Base-by-base conservation (phyloP, 37 sponge, comb jelly and placozoan genomes). In the Cladorhizidae sp. region DNA sequence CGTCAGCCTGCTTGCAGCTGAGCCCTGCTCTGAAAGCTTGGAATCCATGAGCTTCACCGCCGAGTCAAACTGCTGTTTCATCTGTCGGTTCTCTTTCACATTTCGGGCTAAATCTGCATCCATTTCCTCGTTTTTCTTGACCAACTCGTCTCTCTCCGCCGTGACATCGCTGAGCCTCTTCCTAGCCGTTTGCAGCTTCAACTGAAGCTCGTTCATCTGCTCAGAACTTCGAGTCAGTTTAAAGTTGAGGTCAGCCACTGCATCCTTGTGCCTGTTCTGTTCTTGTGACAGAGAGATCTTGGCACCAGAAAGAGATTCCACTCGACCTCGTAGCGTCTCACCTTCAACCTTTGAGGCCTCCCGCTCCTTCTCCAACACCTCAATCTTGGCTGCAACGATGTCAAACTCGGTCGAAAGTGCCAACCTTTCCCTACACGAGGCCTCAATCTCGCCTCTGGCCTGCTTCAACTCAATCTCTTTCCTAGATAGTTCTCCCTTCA, bases 1-100 rank as follows among this genome's bases (percentile, higher is more conserved):
- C 18, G 64, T 0, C 21, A 59, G 26, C 36, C 41, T 49, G 21
- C 22, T 51, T 22, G 74, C 18, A 21, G 71, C 45, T n/a, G 38
- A 17, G 12, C 58, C 59, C 39, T 75, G 88, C 32, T 87, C 69
- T 0, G 77, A 21, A 1, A 54, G 21, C 36, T 81, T 69, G 23
- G 40, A 40, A 20, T 87, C 80, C 81, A 87, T 76, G 2, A 80
- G 72, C 35, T 80, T 64, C 36, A 87, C 88, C 29, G 88, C 82
- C 12, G 88, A 80, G 52, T 80, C 76, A 69, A 87, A 87, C 65
- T 87, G 88, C 33, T 75, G 42, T 68, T 87, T 87, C 81, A 87
- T 80, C 76, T 80, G 81, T 42, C 50, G 21, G 28, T 73, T 87
- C 61, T 87, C 88, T 15, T 56, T 54, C 35, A 81, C 23, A 51